These are phyloP conservation scores for Caranx melampygus DNA, from an alignment of 2,113 vertebrate species.

Conservation along the genomic window DNA sequence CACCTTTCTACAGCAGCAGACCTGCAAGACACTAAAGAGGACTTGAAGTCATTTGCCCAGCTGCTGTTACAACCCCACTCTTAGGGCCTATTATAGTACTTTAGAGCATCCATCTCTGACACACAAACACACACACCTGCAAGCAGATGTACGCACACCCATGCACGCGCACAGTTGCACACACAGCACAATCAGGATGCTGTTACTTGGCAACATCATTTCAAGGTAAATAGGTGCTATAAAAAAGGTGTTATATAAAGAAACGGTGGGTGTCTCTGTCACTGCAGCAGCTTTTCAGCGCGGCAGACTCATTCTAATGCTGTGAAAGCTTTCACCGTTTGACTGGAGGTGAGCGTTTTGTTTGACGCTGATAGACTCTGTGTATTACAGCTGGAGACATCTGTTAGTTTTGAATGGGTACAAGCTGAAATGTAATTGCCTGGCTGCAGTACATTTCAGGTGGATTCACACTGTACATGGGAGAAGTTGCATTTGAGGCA, in stretches of 20 bases:
- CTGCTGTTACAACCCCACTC: constrained; percentile 32
- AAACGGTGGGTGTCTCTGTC: constrained; percentile 52
- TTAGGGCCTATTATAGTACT: constrained; percentile 48
- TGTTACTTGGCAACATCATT: constrained; percentile 78
- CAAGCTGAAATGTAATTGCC: constrained; percentile 18
- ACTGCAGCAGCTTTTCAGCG: constrained; percentile 32
- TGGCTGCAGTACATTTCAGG: neutral
- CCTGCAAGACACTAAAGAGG: constrained; percentile 15
- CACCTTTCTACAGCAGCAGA: constrained; percentile 23
- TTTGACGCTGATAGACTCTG: constrained; percentile 20
- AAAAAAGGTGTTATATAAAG: constrained; percentile 70
- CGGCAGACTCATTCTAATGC: constrained; percentile 45
- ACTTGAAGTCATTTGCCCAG: constrained; percentile 40
- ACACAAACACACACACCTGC: constrained; percentile 9
- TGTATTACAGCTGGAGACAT: constrained; percentile 47
- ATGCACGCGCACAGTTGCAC: constrained; percentile 20
- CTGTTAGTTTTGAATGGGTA: constrained; percentile 18
- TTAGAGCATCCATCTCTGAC: constrained; percentile 51
- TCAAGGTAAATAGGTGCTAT: constrained; percentile 74
- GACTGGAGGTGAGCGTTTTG: constrained; percentile 52
- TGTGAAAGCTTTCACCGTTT: constrained; percentile 31
- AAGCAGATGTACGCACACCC: neutral
- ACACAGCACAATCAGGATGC: constrained; percentile 48
- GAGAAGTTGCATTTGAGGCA: neutral
- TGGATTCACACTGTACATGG: neutral